Conservation (phyloP, 2,113 vertebrate species). For the Stigmatopora nigra region DNA sequence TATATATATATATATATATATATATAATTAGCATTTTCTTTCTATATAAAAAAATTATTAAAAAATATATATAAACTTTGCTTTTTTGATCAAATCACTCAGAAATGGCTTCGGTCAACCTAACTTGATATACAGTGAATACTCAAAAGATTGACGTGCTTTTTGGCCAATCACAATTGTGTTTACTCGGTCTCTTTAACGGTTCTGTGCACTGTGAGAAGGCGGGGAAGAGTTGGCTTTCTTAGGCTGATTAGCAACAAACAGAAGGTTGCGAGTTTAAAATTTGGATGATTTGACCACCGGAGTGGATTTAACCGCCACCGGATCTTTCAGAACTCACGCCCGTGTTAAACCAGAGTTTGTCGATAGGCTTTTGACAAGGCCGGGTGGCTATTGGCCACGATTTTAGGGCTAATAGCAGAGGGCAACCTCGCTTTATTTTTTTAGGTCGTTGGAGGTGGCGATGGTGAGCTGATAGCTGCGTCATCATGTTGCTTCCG, state of each 20-base stretch:
- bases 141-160: conserved; percentile 46
- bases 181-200: conserved; percentile 52
- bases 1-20: no score
- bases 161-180: conserved; percentile 52
- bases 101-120: conserved; percentile 59
- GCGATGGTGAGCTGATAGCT: conserved; percentile 69
- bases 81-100: conserved; percentile 25
- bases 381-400: conserved; percentile 18
- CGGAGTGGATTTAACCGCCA: conserved; percentile 32
- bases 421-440: conserved; percentile 48
- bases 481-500: conserved; percentile 73
- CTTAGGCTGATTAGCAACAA: conserved; percentile 71
- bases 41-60: no score
- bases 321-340: conserved; percentile 20
- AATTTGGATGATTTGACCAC: conserved; percentile 52
- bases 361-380: conserved; percentile 30
- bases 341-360: conserved; percentile 13
- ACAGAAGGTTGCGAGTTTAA: conserved; percentile 76
- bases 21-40: no score
- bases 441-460: conserved; percentile 57
- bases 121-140: conserved; percentile 52
- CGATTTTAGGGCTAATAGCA: conserved; percentile 26
- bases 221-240: conserved; percentile 54
- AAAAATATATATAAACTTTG: background rate
- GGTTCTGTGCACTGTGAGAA: conserved; percentile 62